Percentiles rank a stretch among this genome's conserved stretches.
Conservation (phyloP, 1,140 invertebrate genomes). For the Eubasilissa regina region DNA sequence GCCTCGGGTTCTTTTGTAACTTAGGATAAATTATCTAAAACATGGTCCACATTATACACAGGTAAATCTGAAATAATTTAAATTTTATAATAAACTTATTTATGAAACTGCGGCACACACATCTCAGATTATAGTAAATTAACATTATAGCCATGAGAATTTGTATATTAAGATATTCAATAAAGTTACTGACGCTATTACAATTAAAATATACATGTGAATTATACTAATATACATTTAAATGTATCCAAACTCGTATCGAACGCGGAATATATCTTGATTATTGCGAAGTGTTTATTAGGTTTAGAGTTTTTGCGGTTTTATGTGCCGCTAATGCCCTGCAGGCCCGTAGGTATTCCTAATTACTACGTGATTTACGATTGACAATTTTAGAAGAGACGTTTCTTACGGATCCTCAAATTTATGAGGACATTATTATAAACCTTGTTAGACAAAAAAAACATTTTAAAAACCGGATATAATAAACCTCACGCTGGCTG, state of each 20-base stretch:
- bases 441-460: constrained; percentile 6
- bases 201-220: constrained; percentile 22
- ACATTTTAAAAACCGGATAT: constrained; percentile 10
- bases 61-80: too few species aligned
- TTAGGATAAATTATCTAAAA: too few species aligned
- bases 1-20: too few species aligned
- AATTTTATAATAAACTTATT: too few species aligned
- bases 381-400: background rate
- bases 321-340: background rate
- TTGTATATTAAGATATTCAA: constrained; percentile 14
- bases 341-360: background rate
- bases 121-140: too few species aligned
- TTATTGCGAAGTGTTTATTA: constrained; percentile 21
- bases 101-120: too few species aligned
- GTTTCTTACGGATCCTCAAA: background rate
- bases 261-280: constrained; percentile 1
- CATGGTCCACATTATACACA: too few species aligned
- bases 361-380: background rate
- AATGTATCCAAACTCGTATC: constrained; percentile 16
- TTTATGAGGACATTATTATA: background rate
- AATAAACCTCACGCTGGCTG: background rate
- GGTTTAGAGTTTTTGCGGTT: background rate
- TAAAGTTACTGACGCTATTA: constrained; percentile 8
- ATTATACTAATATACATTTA: constrained; percentile 16
- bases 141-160: too few species aligned